Base-by-base conservation (phyloP, 2,888 invertebrate species). In the Tuta absoluta region DNA sequence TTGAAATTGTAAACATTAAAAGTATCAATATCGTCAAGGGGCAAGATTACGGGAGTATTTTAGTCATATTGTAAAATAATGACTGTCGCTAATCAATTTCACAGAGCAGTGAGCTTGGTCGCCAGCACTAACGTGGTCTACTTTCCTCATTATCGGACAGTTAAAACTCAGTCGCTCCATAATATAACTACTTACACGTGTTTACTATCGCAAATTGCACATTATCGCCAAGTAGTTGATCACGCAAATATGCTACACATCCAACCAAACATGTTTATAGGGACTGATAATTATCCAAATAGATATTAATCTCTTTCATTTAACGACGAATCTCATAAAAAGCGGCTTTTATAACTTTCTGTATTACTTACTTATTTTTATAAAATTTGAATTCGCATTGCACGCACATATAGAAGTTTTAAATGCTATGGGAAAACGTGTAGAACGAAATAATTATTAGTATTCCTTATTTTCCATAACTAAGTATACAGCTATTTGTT, bases 201-300 rank as follows among this genome's bases (percentile, higher is more conserved):
- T 53, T 21, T 49, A 21, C 49, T 49, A 49, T 49, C 49, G 49
- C 51, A 24, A 53, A 53, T 17, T 53, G 51, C 51, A 23, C 23
- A 23, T 24, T 53, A 53, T 53, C 51, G 51, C 51, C 11, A 21
- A 41, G 14, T 11, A 41, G 14, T 17, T 17, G 23, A 23, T 49
- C 19, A 23, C 11, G 51, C 24, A 53, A 12, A 23, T 53, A 24
- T 23, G 51, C 51, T 4, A 45, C n/a, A 8, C 17, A n/a, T 41
- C 14, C 3, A 14, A 17, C 17, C 7, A 45, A 45, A 45, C n/a
- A n/a, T 45, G 45, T 11, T 45, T 5, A 17, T n/a, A 7, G 45
- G 45, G 7, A 45, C 17, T 17, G 45, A 7, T 45, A 45, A 45
- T 17, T 45, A 45, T 45, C 8, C 33, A 33, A 7, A 33, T 33